A percentile compares a stretch with the other conserved stretches of the same genome.
phyloP scores from a whole-genome alignment of 2,888 invertebrate genomes.

The Podabrus alpinus region DNA sequence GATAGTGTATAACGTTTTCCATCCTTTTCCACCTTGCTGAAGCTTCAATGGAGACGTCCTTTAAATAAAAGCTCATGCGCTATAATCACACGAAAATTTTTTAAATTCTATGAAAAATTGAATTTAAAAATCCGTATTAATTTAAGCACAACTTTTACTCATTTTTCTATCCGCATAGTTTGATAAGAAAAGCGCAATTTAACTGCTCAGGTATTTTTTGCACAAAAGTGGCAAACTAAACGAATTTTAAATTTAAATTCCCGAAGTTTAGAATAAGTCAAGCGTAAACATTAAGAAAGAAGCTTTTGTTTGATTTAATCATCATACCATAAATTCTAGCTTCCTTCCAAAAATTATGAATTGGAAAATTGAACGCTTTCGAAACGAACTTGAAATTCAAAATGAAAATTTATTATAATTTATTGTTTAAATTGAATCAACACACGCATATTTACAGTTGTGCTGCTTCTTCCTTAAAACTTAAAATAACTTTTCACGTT shows the following conservation, averaged over 20 bases:
- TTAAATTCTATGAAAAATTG: background rate
- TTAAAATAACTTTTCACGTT: background rate
- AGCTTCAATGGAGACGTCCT: background rate
- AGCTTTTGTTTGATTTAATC: background rate
- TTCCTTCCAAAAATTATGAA: background rate
- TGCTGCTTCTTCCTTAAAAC: background rate
- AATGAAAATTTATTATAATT: background rate
- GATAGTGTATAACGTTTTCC: background rate
- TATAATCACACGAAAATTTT: background rate
- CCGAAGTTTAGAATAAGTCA: background rate
- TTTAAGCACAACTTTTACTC: background rate
- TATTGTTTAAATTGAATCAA: background rate
- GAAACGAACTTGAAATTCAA: background rate
- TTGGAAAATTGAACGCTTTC: background rate
- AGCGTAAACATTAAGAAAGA: background rate
- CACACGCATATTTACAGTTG: background rate
- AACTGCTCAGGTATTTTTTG: background rate
- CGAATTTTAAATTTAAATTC: background rate
- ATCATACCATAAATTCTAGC: background rate
- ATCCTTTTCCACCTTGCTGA: background rate
- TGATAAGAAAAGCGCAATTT: background rate
- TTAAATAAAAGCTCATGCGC: background rate
- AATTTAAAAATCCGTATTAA: background rate
- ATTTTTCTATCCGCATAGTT: background rate
- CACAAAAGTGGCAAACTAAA: background rate